These are phyloP conservation scores for Pachyuromys duprasi DNA, from an alignment of 2,797 vertebrate genomes.

Conservation along the genomic window DNA sequence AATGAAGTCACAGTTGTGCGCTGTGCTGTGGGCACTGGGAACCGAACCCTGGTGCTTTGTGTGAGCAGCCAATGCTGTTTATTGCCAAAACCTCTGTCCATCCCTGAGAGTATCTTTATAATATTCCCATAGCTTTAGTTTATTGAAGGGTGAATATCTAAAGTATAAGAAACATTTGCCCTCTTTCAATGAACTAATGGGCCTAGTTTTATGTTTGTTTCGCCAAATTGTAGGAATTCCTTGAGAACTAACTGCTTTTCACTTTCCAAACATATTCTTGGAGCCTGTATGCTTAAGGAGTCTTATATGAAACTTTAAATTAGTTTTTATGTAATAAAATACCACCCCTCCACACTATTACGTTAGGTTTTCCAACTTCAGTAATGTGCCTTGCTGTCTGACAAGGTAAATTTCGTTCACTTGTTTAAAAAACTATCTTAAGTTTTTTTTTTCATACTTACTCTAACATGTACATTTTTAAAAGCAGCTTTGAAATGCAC, in stretches of 20 bases:
- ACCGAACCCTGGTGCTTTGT: neutral
- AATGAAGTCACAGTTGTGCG: neutral
- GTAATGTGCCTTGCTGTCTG: neutral
- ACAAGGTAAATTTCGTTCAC: neutral
- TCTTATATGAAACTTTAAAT: conserved; percentile 31
- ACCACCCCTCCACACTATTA: neutral
- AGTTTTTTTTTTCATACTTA: neutral
- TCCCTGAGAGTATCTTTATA: neutral
- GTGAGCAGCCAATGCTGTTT: neutral
- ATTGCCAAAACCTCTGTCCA: neutral
- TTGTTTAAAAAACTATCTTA: neutral
- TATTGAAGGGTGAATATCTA: conserved; percentile 28
- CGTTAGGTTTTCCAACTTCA: conserved; percentile 28
- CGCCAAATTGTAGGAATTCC: conserved; percentile 1
- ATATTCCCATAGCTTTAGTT: conserved; percentile 21
- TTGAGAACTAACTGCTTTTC: neutral
- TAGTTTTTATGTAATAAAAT: conserved; percentile 34
- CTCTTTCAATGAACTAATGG: conserved; percentile 31
- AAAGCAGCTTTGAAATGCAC: neutral
- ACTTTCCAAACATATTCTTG: too few species aligned
- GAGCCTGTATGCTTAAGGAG: neutral
- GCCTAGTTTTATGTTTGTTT: neutral
- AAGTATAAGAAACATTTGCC: neutral
- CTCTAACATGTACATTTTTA: conserved; percentile 3
- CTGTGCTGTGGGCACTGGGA: neutral